Conservation (phyloP, 53 echinoderm and acorn worm species). For the Holothuria scabra region DNA sequence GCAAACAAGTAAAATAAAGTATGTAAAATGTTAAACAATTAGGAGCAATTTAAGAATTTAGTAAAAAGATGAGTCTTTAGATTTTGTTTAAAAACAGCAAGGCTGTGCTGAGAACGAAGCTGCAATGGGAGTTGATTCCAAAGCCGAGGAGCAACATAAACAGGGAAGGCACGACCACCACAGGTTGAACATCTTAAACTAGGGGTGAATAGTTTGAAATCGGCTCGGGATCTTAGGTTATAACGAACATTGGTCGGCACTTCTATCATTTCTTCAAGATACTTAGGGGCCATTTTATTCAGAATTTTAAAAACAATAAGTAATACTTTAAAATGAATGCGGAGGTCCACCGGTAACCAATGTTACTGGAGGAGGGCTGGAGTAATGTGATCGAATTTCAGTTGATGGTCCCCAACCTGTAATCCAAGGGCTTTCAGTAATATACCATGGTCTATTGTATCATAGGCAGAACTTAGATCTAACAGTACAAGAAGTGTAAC, state of each 20-base stretch:
- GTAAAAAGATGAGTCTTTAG: too few relatives aligned
- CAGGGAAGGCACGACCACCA: slow-evolving; percentile 10
- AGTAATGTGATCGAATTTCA: slow-evolving; percentile 20
- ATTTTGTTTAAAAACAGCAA: not conserved
- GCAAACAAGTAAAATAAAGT: too few relatives aligned
- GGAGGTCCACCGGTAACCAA: slow-evolving; percentile 22
- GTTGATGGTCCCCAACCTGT: too few relatives aligned
- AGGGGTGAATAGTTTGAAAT: not conserved
- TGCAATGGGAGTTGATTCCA: not conserved
- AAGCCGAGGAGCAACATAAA: not conserved
- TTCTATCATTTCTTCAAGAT: not conserved
- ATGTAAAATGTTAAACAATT: slow-evolving; percentile 6
- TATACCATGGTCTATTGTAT: too few relatives aligned
- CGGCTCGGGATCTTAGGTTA: not conserved
- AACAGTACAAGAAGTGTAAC: too few relatives aligned
- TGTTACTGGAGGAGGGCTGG: slow-evolving; percentile 9
- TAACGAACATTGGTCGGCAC: too few relatives aligned
- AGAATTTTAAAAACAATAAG: slow-evolving; percentile 16
- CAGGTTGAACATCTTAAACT: not conserved
- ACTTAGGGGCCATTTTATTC: slow-evolving; percentile 16
- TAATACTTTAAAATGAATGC: slow-evolving; percentile 33
- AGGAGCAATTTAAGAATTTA: not conserved
- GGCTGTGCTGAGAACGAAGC: not conserved
- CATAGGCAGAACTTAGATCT: too few relatives aligned
- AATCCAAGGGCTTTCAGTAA: too few relatives aligned